A percentile compares a stretch with the other conserved stretches of the same genome.
phyloP scores from a whole-genome alignment of 2,888 invertebrate species.

The Mongoloraphidia duomilia region DNA sequence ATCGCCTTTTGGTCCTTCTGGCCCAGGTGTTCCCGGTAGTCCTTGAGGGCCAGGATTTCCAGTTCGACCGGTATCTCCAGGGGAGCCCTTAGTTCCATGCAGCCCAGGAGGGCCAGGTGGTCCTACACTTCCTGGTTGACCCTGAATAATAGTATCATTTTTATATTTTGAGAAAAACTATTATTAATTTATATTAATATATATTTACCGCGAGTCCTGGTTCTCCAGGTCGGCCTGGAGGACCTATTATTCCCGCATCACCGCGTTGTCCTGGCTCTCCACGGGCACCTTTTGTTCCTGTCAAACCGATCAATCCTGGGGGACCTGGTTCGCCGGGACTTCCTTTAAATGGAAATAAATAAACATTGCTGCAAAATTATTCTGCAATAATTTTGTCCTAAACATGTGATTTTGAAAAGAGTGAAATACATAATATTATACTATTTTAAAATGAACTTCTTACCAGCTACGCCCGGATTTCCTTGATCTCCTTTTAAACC shows the following conservation, averaged over 20 bases:
- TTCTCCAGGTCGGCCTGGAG: constrained; percentile 64
- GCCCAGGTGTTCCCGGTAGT: constrained; percentile 52
- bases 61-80: constrained; percentile 54
- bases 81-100: constrained; percentile 52
- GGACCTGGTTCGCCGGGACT: constrained; percentile 47
- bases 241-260: constrained; percentile 57
- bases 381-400: constrained; percentile 1
- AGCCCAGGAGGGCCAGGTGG: constrained; percentile 53
- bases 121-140: constrained; percentile 54
- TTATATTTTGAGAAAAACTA: too few relatives aligned
- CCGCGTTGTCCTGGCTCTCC: constrained; percentile 67
- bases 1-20: constrained; percentile 63
- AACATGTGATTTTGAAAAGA: constrained; percentile 1
- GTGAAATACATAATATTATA: constrained; percentile 2
- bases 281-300: constrained; percentile 58
- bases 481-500: constrained; percentile 66
- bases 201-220: constrained; percentile 49
- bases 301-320: constrained; percentile 42
- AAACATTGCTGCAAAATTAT: neutral
- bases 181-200: neutral
- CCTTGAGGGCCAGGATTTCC: constrained; percentile 55
- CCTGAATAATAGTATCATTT: constrained; percentile 31
- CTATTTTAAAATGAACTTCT: constrained; percentile 11
- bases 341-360: constrained; percentile 27
- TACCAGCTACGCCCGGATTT: constrained; percentile 42